Percentiles rank a stretch among this genome's conserved stretches.
Conservation (phyloP, 2,888 invertebrate species). For the Fabriciana adippe region DNA sequence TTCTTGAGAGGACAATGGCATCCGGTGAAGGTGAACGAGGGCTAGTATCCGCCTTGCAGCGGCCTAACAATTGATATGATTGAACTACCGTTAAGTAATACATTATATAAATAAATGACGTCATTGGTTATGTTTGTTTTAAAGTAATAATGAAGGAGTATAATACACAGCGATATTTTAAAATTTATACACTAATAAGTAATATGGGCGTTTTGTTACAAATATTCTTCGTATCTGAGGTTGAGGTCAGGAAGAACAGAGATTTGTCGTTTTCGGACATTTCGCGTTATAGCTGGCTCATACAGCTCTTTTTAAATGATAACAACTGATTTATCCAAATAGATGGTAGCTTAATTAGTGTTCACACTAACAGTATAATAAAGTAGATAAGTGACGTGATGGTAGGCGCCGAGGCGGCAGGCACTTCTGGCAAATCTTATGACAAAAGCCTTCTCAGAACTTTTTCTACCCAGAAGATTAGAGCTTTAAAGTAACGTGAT, state of each 20-base stretch:
- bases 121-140: background rate
- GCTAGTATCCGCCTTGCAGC: slow-evolving; percentile 41
- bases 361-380: no score
- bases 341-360: no score
- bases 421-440: no score
- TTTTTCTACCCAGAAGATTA: slow-evolving; percentile 2
- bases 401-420: no score
- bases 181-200: no score
- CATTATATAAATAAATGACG: background rate
- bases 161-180: no score
- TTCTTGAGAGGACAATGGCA: slow-evolving; percentile 48
- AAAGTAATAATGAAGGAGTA: no score
- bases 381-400: no score
- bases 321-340: no score
- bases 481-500: slow-evolving; percentile 1
- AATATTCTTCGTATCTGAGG: slow-evolving; percentile 1
- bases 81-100: slow-evolving; percentile 6
- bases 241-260: background rate
- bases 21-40: slow-evolving; percentile 48
- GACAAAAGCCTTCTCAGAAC: background rate
- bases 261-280: background rate
- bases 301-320: background rate
- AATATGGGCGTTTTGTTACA: background rate
- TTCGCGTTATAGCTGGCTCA: background rate
- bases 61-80: background rate